Base-by-base conservation (phyloP, 37 sponge, comb jelly and placozoan genomes). In the Petrosia ficiformis region DNA sequence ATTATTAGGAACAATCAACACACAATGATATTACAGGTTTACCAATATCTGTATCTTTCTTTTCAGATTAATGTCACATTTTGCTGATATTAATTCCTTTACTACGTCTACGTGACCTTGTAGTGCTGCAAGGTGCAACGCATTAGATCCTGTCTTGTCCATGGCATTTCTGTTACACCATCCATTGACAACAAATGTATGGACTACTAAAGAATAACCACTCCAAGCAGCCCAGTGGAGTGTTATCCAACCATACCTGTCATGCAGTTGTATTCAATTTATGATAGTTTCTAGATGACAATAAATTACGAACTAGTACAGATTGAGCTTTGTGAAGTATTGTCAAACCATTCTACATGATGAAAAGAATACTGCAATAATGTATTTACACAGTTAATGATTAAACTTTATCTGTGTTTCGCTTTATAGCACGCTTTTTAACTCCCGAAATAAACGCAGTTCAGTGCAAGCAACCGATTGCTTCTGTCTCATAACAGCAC, bases 191-290 rank as follows among this genome's bases (percentile, higher is more conserved):
- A 82, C 42, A 28, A 88, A 79, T 21, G 79, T 59, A 3, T 77
- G 79, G 16, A 88, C 43, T 24, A 79, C 41, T 30, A 73, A 35
- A 0, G 78, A 38, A 38, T 88, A 83, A 22, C 83, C 79, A 43
- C 78, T 88, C 89, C 89, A 88, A 11, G 83, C 59, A 3, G 89
- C 83, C 89, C 89, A 88, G 75, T 88, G 89, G 22, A 88, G 44
- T 38, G 89, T 63, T n/a, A 79, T 82, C 89, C 89, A 88, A 5
- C 89, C 89, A 69, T 88, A 88, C 83, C n/a, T n/a, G n/a, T n/a
- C n/a, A n/a, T n/a, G 42, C 81, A 36, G 81, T 61, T 26, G 82
- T 82, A 74, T 88, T 88, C 89, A 82, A 40, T 1, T 73, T 36
- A 31, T 48, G 8, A 48, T 8, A 42, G 10, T 63, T 26, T 76